phyloP scores from a whole-genome alignment of 2,797 vertebrate species.

The Heteromormyrus szaboi region DNA sequence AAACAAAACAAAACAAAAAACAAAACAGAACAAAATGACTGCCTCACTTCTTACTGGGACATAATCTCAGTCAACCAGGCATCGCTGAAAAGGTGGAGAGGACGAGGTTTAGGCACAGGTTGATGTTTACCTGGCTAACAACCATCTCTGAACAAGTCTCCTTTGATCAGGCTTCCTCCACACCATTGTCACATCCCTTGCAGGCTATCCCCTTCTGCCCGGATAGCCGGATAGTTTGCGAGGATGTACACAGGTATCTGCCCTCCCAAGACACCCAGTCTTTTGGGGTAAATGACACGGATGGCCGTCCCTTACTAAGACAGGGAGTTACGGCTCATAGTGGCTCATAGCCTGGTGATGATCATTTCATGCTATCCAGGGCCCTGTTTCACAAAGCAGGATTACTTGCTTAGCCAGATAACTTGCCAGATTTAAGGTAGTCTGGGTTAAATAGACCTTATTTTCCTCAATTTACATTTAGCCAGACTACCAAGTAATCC shows the following conservation, averaged over 20 bases:
- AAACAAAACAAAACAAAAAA: not conserved
- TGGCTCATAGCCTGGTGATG: not conserved
- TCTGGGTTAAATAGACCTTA: too few relatives aligned
- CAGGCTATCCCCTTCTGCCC: not conserved
- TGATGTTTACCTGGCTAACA: not conserved
- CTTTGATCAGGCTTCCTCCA: not conserved
- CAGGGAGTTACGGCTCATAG: not conserved
- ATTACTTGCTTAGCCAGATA: too few relatives aligned
- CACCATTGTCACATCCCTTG: not conserved
- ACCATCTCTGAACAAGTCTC: not conserved
- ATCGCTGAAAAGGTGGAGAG: not conserved
- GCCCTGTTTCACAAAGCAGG: too few relatives aligned
- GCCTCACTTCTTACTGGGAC: not conserved
- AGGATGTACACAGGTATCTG: not conserved
- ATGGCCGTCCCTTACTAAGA: not conserved
- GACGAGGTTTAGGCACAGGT: not conserved
- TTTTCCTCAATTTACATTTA: too few relatives aligned
- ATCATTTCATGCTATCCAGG: not conserved
- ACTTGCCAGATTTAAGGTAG: too few relatives aligned
- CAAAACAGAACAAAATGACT: not conserved
- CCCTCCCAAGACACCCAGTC: not conserved
- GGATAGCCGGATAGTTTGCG: not conserved
- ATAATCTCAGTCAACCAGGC: not conserved
- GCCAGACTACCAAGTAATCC: too few relatives aligned
- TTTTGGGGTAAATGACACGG: not conserved